Evolutionary conservation across 2,888 invertebrate genomes (phyloP).

Genomic region (Omphaloscelis lunosa): DNA sequence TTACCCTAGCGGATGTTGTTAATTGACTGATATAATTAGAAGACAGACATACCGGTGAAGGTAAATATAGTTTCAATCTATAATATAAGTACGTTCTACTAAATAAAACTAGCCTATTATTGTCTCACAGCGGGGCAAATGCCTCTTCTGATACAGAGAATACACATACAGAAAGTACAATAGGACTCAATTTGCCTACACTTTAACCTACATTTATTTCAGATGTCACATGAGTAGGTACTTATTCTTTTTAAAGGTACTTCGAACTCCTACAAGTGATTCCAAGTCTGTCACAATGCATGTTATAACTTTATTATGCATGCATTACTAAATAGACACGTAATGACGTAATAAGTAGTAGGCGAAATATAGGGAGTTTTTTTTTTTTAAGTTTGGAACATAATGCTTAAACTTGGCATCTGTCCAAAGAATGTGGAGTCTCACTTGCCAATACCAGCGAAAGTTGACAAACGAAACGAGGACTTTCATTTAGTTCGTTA

Average conservation of each 20-base stretch:
- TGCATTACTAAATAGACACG: not conserved
- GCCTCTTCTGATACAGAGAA: not conserved
- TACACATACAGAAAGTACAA: not conserved
- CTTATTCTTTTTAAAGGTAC: not conserved
- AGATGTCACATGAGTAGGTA: not conserved
- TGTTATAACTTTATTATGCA: not conserved
- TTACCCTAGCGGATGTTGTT: not conserved
- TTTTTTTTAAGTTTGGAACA: not conserved
- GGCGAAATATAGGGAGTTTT: too few species aligned
- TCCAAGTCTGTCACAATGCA: not conserved
- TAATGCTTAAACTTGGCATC: not conserved
- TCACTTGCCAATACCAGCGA: not conserved
- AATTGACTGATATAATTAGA: conserved; percentile 6
- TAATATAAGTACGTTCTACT: too few species aligned
- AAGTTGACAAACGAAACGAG: too few species aligned
- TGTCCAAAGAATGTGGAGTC: not conserved
- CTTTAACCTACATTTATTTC: not conserved
- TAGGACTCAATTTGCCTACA: not conserved
- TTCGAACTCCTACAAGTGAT: not conserved
- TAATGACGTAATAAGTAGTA: not conserved
- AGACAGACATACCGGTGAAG: not conserved
- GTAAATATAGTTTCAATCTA: too few species aligned
- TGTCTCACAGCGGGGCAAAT: not conserved
- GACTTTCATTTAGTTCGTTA: not conserved
- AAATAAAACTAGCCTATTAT: too few species aligned